These are phyloP conservation scores for Danio aesculapii DNA, from an alignment of 2,797 vertebrate species.

Conservation along the genomic window DNA sequence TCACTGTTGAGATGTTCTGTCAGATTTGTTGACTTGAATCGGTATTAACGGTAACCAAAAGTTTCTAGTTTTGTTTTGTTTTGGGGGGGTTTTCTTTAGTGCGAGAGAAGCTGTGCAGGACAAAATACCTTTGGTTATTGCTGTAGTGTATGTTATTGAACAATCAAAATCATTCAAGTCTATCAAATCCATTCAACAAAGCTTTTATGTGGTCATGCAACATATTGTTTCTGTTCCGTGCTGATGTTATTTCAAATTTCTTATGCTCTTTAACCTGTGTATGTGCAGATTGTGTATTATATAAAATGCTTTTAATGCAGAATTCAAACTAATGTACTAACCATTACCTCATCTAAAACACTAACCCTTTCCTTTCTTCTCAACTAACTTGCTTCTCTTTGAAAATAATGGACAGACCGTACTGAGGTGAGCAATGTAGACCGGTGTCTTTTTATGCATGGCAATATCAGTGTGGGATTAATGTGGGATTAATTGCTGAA, in stretches of 20 bases:
- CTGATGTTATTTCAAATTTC: not conserved
- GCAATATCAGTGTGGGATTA: constrained; percentile 21
- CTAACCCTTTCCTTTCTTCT: constrained; percentile 63
- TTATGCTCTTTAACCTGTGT: not conserved
- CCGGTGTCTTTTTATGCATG: constrained; percentile 54
- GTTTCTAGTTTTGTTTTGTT: not conserved
- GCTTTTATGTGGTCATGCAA: no score
- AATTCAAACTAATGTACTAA: constrained; percentile 26
- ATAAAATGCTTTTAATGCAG: not conserved
- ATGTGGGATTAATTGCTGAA: not conserved
- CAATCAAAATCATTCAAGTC: not conserved
- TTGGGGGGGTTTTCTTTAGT: not conserved
- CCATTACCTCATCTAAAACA: constrained; percentile 41
- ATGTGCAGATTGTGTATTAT: not conserved
- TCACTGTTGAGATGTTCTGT: not conserved
- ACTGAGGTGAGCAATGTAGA: constrained; percentile 89
- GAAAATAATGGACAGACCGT: constrained; percentile 93
- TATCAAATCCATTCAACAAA: no score
- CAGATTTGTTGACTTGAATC: not conserved
- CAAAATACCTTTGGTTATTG: not conserved
- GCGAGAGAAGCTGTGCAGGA: not conserved
- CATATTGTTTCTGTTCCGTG: not conserved
- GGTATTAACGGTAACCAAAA: not conserved
- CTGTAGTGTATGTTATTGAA: not conserved
- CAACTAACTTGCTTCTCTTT: constrained; percentile 75